Evolutionary conservation across 2,797 vertebrate species (phyloP).

Genomic region (Lacerta viridis): DNA sequence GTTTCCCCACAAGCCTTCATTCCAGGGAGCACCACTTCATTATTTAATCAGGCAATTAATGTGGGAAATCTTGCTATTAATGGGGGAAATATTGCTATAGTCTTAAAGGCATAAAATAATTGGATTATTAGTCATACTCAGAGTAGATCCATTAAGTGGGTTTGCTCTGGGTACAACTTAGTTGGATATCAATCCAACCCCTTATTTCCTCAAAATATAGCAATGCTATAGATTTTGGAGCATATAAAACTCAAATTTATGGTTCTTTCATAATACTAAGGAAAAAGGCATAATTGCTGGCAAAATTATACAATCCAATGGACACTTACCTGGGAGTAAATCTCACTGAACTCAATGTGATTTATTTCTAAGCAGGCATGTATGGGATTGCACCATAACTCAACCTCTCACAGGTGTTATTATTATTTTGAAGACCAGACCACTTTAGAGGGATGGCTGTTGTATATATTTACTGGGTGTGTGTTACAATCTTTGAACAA

Average conservation of each 20-base stretch:
- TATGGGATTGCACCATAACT: too few relatives aligned
- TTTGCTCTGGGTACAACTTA: too few relatives aligned
- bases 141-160: too few relatives aligned
- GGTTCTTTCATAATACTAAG: neutral
- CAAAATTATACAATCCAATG: neutral
- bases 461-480: neutral
- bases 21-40: too few relatives aligned
- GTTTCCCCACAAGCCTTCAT: neutral
- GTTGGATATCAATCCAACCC: neutral
- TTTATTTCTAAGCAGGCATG: too few relatives aligned
- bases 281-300: neutral
- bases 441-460: neutral
- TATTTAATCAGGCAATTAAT: too few relatives aligned
- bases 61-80: too few relatives aligned
- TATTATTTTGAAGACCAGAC: neutral
- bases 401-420: neutral
- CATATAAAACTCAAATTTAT: neutral
- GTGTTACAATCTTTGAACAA: neutral
- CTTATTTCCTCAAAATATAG: conserved; percentile 35
- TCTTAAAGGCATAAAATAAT: conserved; percentile 35
- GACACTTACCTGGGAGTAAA: neutral
- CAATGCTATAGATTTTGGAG: neutral
- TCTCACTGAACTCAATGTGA: neutral
- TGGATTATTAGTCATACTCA: neutral
- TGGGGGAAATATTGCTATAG: too few relatives aligned